Percentiles rank a stretch among this genome's conserved stretches.
Evolutionary conservation across 2,113 vertebrate species (phyloP).

Genomic region (Corvus moneduloides): DNA sequence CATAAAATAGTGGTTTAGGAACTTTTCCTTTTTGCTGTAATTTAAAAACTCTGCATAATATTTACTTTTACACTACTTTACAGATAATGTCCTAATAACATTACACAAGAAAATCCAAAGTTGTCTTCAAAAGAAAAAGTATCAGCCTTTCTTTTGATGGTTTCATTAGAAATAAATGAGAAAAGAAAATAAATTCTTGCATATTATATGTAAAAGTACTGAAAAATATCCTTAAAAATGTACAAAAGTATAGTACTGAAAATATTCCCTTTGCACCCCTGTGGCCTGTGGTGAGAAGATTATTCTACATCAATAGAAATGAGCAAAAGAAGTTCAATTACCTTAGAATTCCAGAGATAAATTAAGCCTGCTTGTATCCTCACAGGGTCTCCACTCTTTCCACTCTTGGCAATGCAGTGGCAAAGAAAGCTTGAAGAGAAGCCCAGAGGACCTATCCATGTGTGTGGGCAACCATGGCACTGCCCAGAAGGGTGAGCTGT

Average conservation of each 20-base stretch:
- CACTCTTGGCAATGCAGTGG: not conserved
- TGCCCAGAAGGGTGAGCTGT: not conserved
- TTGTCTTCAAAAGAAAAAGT: not conserved
- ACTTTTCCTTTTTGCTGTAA: not conserved
- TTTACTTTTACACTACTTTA: not conserved
- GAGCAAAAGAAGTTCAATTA: not conserved
- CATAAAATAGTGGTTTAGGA: not conserved
- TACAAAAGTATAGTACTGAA: not conserved
- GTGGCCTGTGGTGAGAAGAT: not conserved
- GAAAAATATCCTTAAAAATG: not conserved
- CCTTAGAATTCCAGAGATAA: not conserved
- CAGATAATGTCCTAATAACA: not conserved
- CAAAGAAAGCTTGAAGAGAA: not conserved
- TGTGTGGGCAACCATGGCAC: accelerated
- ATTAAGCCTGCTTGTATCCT: not conserved
- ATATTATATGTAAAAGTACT: not conserved
- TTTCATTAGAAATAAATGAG: not conserved
- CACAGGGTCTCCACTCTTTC: not conserved
- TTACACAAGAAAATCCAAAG: not conserved
- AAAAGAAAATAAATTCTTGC: not conserved
- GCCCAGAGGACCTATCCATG: accelerated
- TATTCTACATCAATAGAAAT: not conserved
- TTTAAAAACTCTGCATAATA: not conserved
- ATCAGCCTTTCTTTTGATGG: not conserved
- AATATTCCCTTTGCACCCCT: not conserved